Evolutionary conservation across 2,113 vertebrate species (phyloP).

Genomic region (Thalassarche chlororhynchos): DNA sequence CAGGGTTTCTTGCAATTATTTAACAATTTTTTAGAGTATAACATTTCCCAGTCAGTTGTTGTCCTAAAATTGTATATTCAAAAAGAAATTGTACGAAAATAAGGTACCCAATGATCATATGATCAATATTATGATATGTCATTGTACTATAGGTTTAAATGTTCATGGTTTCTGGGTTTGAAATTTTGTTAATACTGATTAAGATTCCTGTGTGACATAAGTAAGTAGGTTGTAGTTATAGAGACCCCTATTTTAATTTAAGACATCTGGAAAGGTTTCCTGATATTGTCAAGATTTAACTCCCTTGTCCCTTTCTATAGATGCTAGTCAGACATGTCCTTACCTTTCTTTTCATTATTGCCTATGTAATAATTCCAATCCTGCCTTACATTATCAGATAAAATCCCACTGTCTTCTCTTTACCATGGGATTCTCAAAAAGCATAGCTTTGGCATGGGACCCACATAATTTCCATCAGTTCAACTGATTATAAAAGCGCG

Average conservation of each 20-base stretch:
- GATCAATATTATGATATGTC: background rate
- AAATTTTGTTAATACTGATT: background rate
- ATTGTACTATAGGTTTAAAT: background rate
- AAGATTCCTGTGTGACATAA: background rate
- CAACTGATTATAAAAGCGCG: background rate
- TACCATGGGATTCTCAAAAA: background rate
- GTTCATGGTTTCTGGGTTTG: background rate
- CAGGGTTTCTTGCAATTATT: background rate
- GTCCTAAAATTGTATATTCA: background rate
- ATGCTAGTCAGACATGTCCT: background rate
- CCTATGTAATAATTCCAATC: background rate
- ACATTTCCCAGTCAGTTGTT: background rate
- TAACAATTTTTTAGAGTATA: background rate
- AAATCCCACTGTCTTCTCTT: background rate
- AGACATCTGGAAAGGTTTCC: background rate
- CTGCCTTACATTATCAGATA: background rate
- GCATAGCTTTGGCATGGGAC: background rate
- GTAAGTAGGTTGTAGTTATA: background rate
- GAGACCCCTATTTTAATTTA: background rate
- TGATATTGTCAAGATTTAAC: background rate
- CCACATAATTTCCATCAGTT: background rate
- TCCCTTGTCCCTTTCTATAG: background rate
- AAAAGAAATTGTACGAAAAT: background rate
- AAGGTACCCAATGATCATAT: background rate
- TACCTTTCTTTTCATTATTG: background rate